Base-by-base conservation (phyloP, 2,888 invertebrate species). In the Uloborus plumipes region DNA sequence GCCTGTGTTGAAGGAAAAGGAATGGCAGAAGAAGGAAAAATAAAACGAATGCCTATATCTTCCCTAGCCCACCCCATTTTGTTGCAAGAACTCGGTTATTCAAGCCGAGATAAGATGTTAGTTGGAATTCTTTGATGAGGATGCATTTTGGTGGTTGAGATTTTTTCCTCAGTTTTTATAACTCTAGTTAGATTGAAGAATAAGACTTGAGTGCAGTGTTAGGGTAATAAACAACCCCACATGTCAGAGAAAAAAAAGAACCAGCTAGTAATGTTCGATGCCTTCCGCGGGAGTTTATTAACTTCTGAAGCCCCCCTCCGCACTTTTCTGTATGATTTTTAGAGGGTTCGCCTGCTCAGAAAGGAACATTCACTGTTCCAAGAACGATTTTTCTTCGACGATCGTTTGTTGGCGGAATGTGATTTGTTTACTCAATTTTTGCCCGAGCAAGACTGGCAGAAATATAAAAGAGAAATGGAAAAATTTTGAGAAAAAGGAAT, bases 121-220 rank as follows among this genome's bases (percentile, higher is more conserved):
- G 72, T 72, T 67, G 67, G 51, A 58, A 31, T 31, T 55, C 49
- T 58, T 51, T 78, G 77, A 78, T 71, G 77, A 65, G 64, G 65
- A 78, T 71, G 70, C 70, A 69, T 76, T 76, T 76, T 76, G 76
- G 69, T 20, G 62, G 67, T 51, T 39, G 59, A 59, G 59, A 65
- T 76, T 51, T 76, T 76, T 70, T 47, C 58, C 31, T 53, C 39
- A 39, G 39, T 39, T 39, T 39, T 39, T 39, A 39, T 39, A 39
- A 39, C 39, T 39, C 39, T 39, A 39, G 39, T 39, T 39, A 39
- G 39, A 39, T 39, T 39, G 39, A 39, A 39, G 39, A 39, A 39
- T 39, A 39, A 39, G 39, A 39, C 39, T 39, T 39, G 39, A 39
- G 39, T 39, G 39, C 39, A 39, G 39, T 39, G 39, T 20, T 18